These are phyloP conservation scores for Hycleus phaleratus DNA, from an alignment of 1,140 invertebrate genomes.

Conservation along the genomic window DNA sequence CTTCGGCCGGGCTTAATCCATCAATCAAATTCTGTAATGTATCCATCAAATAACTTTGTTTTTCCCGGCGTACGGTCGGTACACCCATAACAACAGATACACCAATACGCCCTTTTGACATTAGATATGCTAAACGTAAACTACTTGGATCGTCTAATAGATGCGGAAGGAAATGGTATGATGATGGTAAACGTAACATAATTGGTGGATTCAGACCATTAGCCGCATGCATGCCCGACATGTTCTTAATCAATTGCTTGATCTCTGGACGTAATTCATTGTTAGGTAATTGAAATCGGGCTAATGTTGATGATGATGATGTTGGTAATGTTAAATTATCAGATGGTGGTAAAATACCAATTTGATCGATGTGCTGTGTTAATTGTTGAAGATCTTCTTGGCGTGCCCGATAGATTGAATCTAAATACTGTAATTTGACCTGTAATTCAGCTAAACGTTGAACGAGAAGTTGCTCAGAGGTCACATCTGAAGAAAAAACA, in stretches of 20 bases:
- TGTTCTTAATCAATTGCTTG: conserved; percentile 44
- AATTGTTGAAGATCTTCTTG: conserved; percentile 62
- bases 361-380: conserved; percentile 51
- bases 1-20: conserved; percentile 69
- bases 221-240: conserved; percentile 41
- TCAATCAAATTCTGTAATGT: conserved; percentile 83
- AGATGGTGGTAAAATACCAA: conserved; percentile 36
- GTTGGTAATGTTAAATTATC: conserved; percentile 40
- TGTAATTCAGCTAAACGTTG: conserved; percentile 62
- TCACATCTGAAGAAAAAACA: conserved; percentile 42
- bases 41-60: conserved; percentile 80
- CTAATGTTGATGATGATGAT: conserved; percentile 25
- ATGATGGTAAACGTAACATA: conserved; percentile 60
- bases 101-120: conserved; percentile 65
- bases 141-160: conserved; percentile 71
- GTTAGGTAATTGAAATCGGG: conserved; percentile 14
- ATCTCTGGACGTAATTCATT: conserved; percentile 45
- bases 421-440: conserved; percentile 60
- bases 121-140: conserved; percentile 67
- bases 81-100: conserved; percentile 76
- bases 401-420: conserved; percentile 60
- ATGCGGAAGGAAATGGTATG: conserved; percentile 84
- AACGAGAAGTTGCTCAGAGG: conserved; percentile 58
- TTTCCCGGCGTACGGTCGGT: conserved; percentile 83
- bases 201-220: conserved; percentile 37